Percentiles rank a stretch among this genome's conserved stretches.
Conservation (phyloP, 2,113 vertebrate species). For the Telmatochromis sp. region DNA sequence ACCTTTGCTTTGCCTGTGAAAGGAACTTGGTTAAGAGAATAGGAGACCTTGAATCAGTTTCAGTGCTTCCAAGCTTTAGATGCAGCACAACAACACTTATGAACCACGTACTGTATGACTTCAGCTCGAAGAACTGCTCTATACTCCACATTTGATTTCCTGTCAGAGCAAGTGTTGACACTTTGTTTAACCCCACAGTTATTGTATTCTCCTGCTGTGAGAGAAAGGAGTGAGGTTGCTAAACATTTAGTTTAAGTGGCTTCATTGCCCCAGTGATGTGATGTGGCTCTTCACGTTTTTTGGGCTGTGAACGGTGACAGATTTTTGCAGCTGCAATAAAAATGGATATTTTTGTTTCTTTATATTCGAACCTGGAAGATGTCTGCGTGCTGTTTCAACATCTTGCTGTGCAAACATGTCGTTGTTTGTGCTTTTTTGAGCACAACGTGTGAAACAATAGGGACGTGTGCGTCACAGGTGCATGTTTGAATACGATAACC, state of each 20-base stretch:
- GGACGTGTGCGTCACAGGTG: background rate
- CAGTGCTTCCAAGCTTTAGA: background rate
- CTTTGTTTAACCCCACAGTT: background rate
- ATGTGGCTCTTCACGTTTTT: background rate
- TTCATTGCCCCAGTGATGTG: background rate
- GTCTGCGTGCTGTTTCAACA: background rate
- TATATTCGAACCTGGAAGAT: constrained; percentile 13
- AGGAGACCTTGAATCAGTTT: background rate
- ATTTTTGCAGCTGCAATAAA: background rate
- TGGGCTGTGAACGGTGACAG: background rate
- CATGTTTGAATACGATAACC: background rate
- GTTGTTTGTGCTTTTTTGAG: background rate
- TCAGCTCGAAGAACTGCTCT: background rate
- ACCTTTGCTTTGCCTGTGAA: background rate
- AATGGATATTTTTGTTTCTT: background rate
- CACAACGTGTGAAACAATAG: background rate
- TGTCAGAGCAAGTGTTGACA: background rate
- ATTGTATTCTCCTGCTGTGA: background rate
- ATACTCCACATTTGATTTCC: background rate
- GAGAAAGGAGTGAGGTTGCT: background rate
- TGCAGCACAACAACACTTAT: background rate
- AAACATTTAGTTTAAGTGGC: background rate
- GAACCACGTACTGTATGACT: background rate
- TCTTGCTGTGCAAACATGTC: background rate
- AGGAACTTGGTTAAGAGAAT: background rate